Base-by-base conservation (phyloP, 35 echinoderm and acorn worm genomes). In the Patiria miniata region DNA sequence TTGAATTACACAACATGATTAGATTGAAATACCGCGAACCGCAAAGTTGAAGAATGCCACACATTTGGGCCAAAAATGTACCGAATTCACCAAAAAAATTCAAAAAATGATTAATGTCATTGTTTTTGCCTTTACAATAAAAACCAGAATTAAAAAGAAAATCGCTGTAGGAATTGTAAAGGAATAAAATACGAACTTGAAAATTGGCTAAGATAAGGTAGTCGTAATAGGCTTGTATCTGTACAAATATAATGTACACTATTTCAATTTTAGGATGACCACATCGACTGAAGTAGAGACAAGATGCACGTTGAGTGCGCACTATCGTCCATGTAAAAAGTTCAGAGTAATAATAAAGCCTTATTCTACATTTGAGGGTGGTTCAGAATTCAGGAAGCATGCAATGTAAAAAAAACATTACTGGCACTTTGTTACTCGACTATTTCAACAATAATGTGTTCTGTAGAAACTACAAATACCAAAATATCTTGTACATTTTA, bases 181-280 rank as follows among this genome's bases (percentile, higher is more conserved):
- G 19, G 19, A 26, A 73, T 34, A 73, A 34, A 73, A 73, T 73
- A 73, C 26, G 29, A 73, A 73, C 30, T 73, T 34, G 29, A 73
- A 22, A 18, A 32, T n/a, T 73, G 65, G 65, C 65, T 73, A 73
- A 73, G 65, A 73, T 73, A 73, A 26, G 65, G 65, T 73, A 26
- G 0, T 73, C 3, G 29, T 73, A 60, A 32, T 32, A 61, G 23
- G 14, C 26, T 73, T 73, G 65, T 32, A 26, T 32, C 65, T 73
- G 65, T 73, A 73, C 65, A 73, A 73, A 26, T 73, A 23, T 23
- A 73, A 73, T 73, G 15, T 73, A 73, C 65, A 73, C 19, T 73
- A 73, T 73, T 73, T 73, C 65, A 73, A 32, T 36, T 73, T 73
- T 7, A 32, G 34, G 14, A 73, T 73, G 42, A 47, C 42, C 42